A percentile compares a stretch with the other conserved stretches of the same genome.
Evolutionary conservation across 2,797 vertebrate species (phyloP).

Genomic region (Acanthopagrus latus): DNA sequence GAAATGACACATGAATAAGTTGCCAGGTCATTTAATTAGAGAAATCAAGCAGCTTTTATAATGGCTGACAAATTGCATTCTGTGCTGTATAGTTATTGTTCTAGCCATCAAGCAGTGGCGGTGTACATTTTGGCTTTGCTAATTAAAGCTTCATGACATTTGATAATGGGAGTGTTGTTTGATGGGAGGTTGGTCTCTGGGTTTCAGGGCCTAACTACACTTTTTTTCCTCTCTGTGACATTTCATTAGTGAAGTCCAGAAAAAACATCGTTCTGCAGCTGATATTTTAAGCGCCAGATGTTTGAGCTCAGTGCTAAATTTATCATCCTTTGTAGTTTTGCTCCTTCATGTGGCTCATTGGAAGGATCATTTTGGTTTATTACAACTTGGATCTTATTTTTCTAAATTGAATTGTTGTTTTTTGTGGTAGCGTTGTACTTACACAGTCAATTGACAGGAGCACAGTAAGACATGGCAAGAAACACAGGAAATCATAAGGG

Average conservation of each 20-base stretch:
- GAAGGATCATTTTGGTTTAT: neutral
- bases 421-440: neutral
- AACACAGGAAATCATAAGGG: neutral
- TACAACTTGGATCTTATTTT: conserved; percentile 1
- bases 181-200: neutral
- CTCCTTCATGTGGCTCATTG: conserved; percentile 13
- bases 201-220: neutral
- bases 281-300: conserved; percentile 39
- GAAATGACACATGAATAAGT: conserved; percentile 64
- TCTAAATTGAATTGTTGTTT: neutral
- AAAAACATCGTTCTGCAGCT: neutral
- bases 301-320: conserved; percentile 22
- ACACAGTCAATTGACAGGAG: neutral
- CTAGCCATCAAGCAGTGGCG: neutral
- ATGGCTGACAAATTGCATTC: conserved; percentile 24
- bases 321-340: conserved; percentile 13
- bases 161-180: neutral
- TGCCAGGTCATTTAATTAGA: conserved; percentile 39
- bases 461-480: neutral
- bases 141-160: conserved; percentile 7
- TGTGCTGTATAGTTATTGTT: conserved; percentile 8
- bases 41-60: conserved; percentile 31
- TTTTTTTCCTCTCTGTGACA: conserved; percentile 3
- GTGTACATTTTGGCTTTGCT: conserved; percentile 23
- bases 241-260: neutral